Conservation (phyloP, 2,113 vertebrate species). For the Hippoglossus stenolepis region DNA sequence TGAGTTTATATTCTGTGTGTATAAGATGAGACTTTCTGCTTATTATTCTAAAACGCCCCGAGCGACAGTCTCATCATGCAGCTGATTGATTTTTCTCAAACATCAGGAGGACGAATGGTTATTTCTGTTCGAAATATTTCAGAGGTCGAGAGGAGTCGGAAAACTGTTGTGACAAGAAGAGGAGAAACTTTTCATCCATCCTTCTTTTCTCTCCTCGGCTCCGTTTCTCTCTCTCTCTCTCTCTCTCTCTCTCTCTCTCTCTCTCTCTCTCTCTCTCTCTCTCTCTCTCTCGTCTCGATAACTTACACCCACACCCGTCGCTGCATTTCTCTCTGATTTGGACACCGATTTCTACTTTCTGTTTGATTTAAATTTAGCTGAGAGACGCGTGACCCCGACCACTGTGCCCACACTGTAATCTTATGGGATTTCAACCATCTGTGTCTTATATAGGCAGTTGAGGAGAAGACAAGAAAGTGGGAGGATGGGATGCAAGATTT, state of each 20-base stretch:
- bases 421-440: neutral
- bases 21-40: neutral
- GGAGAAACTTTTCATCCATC: neutral
- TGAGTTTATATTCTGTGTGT: neutral
- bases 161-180: slow-evolving; percentile 41
- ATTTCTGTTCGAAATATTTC: slow-evolving; percentile 37
- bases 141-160: slow-evolving; percentile 15
- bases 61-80: slow-evolving; percentile 11
- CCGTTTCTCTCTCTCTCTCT: neutral
- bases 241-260: too few relatives aligned
- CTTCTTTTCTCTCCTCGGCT: neutral
- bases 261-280: too few relatives aligned
- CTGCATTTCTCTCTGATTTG: slow-evolving; percentile 16
- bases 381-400: slow-evolving; percentile 38
- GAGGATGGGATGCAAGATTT: neutral
- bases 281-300: neutral
- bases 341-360: slow-evolving; percentile 39
- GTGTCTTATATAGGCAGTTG: neutral
- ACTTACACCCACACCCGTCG: slow-evolving; percentile 20
- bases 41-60: neutral
- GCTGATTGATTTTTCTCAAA: slow-evolving; percentile 42
- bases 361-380: slow-evolving; percentile 59
- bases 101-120: slow-evolving; percentile 34
- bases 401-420: slow-evolving; percentile 15
- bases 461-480: neutral